A percentile compares a stretch with the other conserved stretches of the same genome.
Evolutionary conservation across 2,113 vertebrate genomes (phyloP).

Genomic region (Coptodon rendalli): DNA sequence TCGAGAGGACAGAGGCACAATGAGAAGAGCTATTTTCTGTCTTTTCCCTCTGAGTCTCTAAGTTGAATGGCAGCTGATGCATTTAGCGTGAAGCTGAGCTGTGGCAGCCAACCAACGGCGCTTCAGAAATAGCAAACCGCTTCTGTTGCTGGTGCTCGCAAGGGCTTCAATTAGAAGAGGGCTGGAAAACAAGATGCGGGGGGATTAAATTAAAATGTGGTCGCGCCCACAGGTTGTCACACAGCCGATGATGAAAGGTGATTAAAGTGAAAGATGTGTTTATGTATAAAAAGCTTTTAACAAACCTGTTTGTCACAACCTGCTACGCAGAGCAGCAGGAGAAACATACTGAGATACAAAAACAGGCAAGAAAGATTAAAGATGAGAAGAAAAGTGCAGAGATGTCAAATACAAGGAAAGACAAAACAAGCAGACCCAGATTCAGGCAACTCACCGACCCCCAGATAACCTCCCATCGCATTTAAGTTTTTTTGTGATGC

Average conservation of each 20-base stretch:
- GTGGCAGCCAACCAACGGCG: constrained; percentile 12
- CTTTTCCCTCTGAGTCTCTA: constrained; percentile 19
- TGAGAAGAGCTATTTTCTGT: constrained; percentile 41
- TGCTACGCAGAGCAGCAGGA: background rate
- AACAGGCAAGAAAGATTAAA: background rate
- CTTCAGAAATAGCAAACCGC: constrained; percentile 29
- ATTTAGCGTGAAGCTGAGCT: constrained; percentile 14
- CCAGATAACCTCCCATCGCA: background rate
- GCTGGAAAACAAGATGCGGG: constrained; percentile 4
- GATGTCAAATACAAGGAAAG: background rate
- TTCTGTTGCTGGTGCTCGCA: background rate
- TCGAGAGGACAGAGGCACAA: constrained; percentile 43
- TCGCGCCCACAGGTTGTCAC: constrained; percentile 34
- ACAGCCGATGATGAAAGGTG: constrained; percentile 21
- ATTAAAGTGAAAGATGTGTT: constrained; percentile 29
- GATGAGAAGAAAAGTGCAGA: background rate
- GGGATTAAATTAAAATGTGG: constrained; percentile 19
- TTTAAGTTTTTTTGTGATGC: background rate
- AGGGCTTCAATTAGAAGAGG: constrained; percentile 24
- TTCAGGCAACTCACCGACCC: background rate
- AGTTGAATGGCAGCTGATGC: constrained; percentile 37
- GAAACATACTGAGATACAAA: background rate
- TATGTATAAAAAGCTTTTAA: constrained; percentile 24
- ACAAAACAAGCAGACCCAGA: background rate
- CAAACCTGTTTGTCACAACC: background rate